Evolutionary conservation across 1,140 invertebrate species (phyloP), one percentile per base, ranked within the genome.

Genomic region (Armadillidium nasatum): DNA sequence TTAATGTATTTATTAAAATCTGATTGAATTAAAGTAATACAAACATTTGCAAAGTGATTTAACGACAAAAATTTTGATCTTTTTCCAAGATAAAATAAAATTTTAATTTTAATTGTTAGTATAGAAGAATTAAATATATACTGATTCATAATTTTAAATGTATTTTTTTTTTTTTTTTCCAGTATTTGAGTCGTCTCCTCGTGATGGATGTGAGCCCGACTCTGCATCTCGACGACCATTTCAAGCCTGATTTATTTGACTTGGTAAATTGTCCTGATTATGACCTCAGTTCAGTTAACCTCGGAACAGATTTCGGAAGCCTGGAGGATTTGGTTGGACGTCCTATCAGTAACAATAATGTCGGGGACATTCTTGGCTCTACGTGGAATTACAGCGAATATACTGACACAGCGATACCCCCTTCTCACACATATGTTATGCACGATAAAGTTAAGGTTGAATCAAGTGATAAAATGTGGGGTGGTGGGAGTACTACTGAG

Each of bases 381-480:
- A 44, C 77, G 21, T 80, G 79, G 79, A 67, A 75, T 46, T 78
- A 74, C 44, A 46, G 75, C 1, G n/a, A 23, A 0, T 80, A 80
- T 72, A 76, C 67, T n/a, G 77, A 80, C 23, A 71, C 73, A 0
- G 69, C 75, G 4, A 68, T 75, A 15, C 72, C 76, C n/a, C 67
- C 77, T 0, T 45, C 75, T 7, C 73, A 72, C 23, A 21, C 72
- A 11, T 23, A 21, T 10, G 22, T 23, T 11, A 70, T 21, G 15
- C 70, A 69, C 71, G 23, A 73, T 21, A 77, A 78, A 21, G 78
- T 78, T 68, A 74, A 78, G 11, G 78, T 78, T 67, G 75, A 80
- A 11, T 78, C 76, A n/a, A 80, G 75, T 54, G 79, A 80, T 68
- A 80, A 80, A n/a, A 80, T 80, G 79, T 80, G 79, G 79, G 79